A percentile compares a stretch with the other conserved stretches of the same genome.
phyloP scores from a whole-genome alignment of 2,888 invertebrate species.

The Drosophila subquinaria region DNA sequence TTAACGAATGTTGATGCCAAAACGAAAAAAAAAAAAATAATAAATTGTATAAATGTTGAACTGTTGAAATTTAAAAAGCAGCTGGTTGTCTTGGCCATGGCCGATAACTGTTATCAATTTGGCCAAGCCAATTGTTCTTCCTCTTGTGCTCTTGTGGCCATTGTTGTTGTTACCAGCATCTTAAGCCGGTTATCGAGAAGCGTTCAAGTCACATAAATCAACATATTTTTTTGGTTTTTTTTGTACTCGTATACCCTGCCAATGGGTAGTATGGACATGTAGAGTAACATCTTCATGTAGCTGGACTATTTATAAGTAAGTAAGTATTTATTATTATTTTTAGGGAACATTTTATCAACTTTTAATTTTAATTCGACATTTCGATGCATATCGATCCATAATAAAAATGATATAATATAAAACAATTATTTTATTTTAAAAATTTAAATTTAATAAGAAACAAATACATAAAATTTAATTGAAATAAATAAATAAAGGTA shows the following conservation, averaged over 20 bases:
- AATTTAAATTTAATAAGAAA: too few relatives aligned
- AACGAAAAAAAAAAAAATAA: neutral
- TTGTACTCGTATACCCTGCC: constrained; percentile 15
- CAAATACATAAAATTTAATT: too few relatives aligned
- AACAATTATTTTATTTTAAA: too few relatives aligned
- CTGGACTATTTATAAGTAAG: neutral
- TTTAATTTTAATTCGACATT: too few relatives aligned
- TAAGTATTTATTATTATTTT: neutral
- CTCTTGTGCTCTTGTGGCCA: neutral
- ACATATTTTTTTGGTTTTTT: constrained; percentile 34
- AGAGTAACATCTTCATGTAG: neutral
- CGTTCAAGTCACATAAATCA: constrained; percentile 69
- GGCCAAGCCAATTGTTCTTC: constrained; percentile 36
- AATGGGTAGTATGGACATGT: neutral
- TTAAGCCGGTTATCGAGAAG: constrained; percentile 72
- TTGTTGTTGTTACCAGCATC: constrained; percentile 24
- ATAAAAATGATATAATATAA: too few relatives aligned
- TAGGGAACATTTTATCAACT: too few relatives aligned
- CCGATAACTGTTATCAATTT: constrained; percentile 43
- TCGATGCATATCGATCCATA: too few relatives aligned
- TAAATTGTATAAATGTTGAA: constrained; percentile 1
- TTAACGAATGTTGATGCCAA: constrained; percentile 1
- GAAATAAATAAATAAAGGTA: too few relatives aligned
- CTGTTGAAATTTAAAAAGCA: constrained; percentile 22
- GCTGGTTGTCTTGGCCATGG: constrained; percentile 11